Evolutionary conservation across 2,797 vertebrate species (phyloP), one percentile per base, ranked within the genome.

Genomic region (Eulemur albifrons): DNA sequence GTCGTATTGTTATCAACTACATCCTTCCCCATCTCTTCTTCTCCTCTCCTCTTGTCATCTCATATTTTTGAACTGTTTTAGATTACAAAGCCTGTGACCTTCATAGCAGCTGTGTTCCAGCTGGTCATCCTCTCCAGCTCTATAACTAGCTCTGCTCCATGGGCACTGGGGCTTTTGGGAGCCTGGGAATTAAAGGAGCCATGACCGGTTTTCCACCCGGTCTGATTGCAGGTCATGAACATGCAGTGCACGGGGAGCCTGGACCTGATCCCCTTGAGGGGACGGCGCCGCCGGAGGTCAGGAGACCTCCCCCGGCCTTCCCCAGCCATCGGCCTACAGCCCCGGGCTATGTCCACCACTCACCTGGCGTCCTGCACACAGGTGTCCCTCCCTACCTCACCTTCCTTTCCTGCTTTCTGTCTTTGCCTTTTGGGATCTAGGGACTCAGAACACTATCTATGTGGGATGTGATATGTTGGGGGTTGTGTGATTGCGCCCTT

Each of bases 141-240:
- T 96, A 20, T 77, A 72, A 38, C 59, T 80, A 59, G 73, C 63
- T 96, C 76, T 94, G 50, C 81, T 87, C 67, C 87, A 0, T 85
- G 79, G 92, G 80, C 82, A 38, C 50, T 91, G 54, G 79, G 93
- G 57, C 96, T 92, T 83, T 86, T 7, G 87, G 90, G 92, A 95
- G 25, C 61, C 35, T 93, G 67, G 67, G 70, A 12, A 69, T 90
- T 94, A 96, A 94, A 97, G 94, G 88, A 95, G 57, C 72, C 40
- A 0, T 97, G 97, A 95, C 91, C 18, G 89, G 96, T 92, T 97
- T 97, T 93, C 89, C 54, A 97, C 90, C 93, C 13, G 43, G 95
- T 98, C 89, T 98, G 86, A 98, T 98, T 98, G 80, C 98, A 98
- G 98, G 98, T 98, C 95, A 97, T 97, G 97, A 98, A 97, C 95